Conservation (phyloP, 2,797 vertebrate genomes). For the Crocidura indochinensis region DNA sequence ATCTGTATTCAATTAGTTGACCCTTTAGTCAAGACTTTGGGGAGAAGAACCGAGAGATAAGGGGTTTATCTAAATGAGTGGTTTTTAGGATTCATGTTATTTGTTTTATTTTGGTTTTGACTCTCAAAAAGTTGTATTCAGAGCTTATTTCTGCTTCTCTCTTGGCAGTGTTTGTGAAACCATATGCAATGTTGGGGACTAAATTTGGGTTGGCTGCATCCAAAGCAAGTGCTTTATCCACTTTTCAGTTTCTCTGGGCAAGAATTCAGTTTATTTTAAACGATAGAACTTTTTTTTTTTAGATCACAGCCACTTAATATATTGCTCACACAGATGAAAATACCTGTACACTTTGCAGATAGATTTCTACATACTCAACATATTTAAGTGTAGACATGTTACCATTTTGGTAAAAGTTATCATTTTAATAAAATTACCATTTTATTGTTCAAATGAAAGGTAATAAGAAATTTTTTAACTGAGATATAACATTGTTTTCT, state of each 20-base stretch:
- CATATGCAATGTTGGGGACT: no score
- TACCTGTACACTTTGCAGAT: conserved; percentile 28
- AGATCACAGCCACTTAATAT: no score
- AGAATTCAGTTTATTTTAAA: neutral
- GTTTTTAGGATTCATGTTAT: neutral
- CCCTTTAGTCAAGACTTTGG: conserved; percentile 24
- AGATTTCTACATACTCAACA: neutral
- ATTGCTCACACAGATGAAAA: conserved; percentile 45
- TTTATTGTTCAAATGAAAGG: neutral
- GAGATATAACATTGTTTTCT: conserved; percentile 46
- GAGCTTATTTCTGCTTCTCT: no score
- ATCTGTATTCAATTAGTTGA: neutral
- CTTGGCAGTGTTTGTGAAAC: no score
- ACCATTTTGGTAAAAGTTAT: neutral
- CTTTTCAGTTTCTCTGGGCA: no score
- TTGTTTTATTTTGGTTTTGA: no score
- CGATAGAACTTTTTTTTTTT: conserved; percentile 14
- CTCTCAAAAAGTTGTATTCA: no score
- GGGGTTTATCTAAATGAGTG: conserved; percentile 10
- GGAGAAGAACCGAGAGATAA: neutral
- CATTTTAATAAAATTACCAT: neutral
- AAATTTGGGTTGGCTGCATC: no score
- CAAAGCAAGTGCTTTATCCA: neutral
- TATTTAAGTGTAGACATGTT: conserved; percentile 48
- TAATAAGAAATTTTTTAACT: conserved; percentile 50